Evolutionary conservation across 2,113 vertebrate genomes (phyloP).

Genomic region (Erinaceus europaeus): DNA sequence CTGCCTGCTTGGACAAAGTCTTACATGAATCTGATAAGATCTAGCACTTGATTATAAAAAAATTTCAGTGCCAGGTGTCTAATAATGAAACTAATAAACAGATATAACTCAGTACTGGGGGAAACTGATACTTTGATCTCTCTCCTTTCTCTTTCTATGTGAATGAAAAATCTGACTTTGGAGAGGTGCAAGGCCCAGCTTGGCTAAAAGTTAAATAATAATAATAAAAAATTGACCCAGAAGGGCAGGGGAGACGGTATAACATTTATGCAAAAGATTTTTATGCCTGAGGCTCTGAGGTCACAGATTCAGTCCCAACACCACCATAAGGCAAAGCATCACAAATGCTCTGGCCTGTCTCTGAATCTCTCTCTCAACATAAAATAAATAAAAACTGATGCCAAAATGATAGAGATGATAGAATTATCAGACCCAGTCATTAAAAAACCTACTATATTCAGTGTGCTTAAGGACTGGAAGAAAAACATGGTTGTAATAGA

Average conservation of each 20-base stretch:
- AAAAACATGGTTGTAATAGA: neutral
- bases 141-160: too few species aligned
- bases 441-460: neutral
- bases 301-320: too few species aligned
- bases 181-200: too few species aligned
- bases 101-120: too few species aligned
- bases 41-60: neutral
- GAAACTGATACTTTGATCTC: too few species aligned
- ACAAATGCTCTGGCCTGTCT: too few species aligned
- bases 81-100: neutral
- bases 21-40: neutral
- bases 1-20: neutral
- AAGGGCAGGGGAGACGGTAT: conserved; percentile 12
- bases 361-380: too few species aligned
- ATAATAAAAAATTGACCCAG: neutral
- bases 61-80: neutral
- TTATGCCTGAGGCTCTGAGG: too few species aligned
- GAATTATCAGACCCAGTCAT: neutral
- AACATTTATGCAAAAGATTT: too few species aligned
- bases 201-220: too few species aligned
- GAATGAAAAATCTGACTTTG: too few species aligned
- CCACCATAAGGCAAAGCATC: too few species aligned
- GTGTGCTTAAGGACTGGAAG: neutral
- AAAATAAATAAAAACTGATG: neutral
- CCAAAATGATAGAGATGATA: neutral